These are phyloP conservation scores for Datnioides undecimradiatus DNA, from an alignment of 2,113 vertebrate genomes.

Conservation along the genomic window DNA sequence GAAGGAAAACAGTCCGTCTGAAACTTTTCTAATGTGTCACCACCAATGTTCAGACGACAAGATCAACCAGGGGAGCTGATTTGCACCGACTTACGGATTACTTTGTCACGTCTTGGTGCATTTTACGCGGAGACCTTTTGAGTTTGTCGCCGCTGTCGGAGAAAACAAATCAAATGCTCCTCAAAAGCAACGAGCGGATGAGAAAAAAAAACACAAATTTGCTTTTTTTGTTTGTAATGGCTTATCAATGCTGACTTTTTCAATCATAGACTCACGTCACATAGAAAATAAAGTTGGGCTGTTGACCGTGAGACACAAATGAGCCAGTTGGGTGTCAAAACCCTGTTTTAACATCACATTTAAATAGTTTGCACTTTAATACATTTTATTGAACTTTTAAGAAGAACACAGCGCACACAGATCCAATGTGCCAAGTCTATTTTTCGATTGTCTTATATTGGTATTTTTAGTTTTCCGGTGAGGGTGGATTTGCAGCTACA, in stretches of 20 bases:
- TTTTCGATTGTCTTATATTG: not conserved
- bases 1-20: constrained; percentile 4
- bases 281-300: not conserved
- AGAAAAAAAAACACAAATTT: not conserved
- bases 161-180: constrained; percentile 34
- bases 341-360: no score
- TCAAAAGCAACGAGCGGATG: no score
- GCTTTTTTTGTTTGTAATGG: constrained; percentile 27
- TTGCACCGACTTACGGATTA: constrained; percentile 32
- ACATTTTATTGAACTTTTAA: not conserved
- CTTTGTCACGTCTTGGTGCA: constrained; percentile 22
- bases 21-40: constrained; percentile 70
- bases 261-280: constrained; percentile 26
- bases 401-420: not conserved
- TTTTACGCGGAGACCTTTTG: constrained; percentile 26
- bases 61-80: constrained; percentile 46
- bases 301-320: not conserved
- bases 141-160: constrained; percentile 29
- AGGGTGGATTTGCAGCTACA: not conserved
- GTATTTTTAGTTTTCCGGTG: constrained; percentile 1
- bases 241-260: constrained; percentile 35
- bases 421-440: not conserved
- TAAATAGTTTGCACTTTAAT: not conserved
- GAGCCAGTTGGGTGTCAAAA: constrained; percentile 9
- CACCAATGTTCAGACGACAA: constrained; percentile 42